These are phyloP conservation scores for Graphium colonna DNA, from an alignment of 2,888 invertebrate genomes.

Conservation along the genomic window DNA sequence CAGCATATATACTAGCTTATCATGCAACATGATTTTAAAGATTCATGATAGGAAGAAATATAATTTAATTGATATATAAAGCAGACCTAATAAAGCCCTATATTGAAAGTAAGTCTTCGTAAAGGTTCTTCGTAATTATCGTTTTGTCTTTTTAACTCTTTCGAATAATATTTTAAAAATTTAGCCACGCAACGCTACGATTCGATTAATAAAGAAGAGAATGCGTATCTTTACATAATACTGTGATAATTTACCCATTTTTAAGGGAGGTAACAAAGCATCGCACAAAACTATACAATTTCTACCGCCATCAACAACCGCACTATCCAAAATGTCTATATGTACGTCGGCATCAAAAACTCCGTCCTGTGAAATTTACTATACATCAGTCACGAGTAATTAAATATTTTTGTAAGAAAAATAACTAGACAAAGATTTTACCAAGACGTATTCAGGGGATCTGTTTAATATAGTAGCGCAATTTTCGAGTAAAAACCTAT, in stretches of 20 bases:
- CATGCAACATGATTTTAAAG: too few species aligned
- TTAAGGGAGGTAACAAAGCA: conserved; percentile 82
- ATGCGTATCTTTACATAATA: background rate
- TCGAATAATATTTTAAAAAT: too few species aligned
- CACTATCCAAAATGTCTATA: conserved; percentile 80
- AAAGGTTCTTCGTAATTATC: too few species aligned
- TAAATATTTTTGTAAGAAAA: too few species aligned
- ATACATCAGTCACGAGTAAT: background rate
- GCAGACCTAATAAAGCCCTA: too few species aligned
- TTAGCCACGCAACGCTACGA: too few species aligned
- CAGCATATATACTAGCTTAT: too few species aligned
- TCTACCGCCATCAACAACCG: conserved; percentile 81
- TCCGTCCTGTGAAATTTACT: conserved; percentile 74
- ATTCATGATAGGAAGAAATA: too few species aligned
- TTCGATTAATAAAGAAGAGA: background rate
- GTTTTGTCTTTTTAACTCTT: too few species aligned
- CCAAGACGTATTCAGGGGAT: conserved; percentile 78
- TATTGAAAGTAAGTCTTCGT: too few species aligned
- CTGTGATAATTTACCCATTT: conserved; percentile 74
- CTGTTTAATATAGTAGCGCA: conserved; percentile 79
- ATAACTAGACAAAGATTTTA: conserved; percentile 34
- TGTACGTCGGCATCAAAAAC: conserved; percentile 84
- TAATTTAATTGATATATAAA: too few species aligned
- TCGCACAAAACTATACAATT: conserved; percentile 83
- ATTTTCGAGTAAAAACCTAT: conserved; percentile 84